Evolutionary conservation across 2,113 vertebrate genomes (phyloP), one percentile per base, ranked within the genome.

Genomic region (Bombycilla garrulus): DNA sequence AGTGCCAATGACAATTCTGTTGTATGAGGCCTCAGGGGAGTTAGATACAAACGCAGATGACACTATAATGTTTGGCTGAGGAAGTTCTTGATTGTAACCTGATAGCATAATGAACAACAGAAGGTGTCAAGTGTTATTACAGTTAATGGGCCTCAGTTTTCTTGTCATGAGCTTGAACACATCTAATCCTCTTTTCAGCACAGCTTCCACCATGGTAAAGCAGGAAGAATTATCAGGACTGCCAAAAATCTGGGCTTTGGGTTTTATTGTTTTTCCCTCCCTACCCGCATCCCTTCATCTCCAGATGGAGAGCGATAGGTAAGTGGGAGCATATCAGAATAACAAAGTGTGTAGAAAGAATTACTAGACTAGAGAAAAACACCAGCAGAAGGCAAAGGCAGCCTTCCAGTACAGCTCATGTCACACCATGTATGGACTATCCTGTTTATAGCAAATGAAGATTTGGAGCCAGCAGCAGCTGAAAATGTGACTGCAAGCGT

Each of bases 371-470:
- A 45, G 56, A 94, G 76, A 97, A 97, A 97, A 96, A 94, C 90
- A 97, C 53, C 67, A 88, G 72, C 93, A 96, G 93, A 94, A 95
- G 93, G 94, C 93, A 93, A 88, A 81, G 92, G 90, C 94, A 95
- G 70, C 54, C 69, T 94, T 94, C 95, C 94, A 96, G 72, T 92
- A 94, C 51, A 92, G 80, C 90, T 97, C 80, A 64, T 93, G 86
- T 86, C 86, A 81, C 72, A 86, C 72, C 3, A 0, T 84, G 42
- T 51, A 72, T 31, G 33, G 88, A 67, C 72, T 80, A 42, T 38
- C 65, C 81, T 95, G 88, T 90, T 94, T 88, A 76, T 47, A 81
- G 76, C 74, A 96, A 86, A 81, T 56, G 79, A 89, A 79, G 73
- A 42, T 91, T 47, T 79, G 70, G 88, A 95, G 85, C 48, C 85